Evolutionary conservation across 2,797 vertebrate species (phyloP), one percentile per base, ranked within the genome.

Genomic region (Monodelphis domestica): DNA sequence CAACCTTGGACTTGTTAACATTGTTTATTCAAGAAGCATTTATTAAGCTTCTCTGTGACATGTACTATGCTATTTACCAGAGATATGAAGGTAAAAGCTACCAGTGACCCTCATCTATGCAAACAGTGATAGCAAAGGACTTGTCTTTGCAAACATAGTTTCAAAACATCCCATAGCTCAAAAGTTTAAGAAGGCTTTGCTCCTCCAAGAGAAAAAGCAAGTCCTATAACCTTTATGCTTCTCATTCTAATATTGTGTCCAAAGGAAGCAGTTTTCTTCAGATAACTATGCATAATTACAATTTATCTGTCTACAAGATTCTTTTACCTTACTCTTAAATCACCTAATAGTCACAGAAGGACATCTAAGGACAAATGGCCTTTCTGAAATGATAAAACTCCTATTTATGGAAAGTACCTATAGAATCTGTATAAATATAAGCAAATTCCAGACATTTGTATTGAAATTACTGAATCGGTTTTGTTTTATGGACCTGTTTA

Each of bases 371-470:
- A 57, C 5, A 33, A 53, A 55, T 93, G 26, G 2, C 21, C 70
- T 94, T 95, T 88, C 24, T 94, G 51, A 87, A 51, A 38, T 51
- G 4, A 24, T 29, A n/a, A 28, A 87, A 87, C 17, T n/a, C 33
- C 93, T 95, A 50, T 54, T 94, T 92, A 56, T 89, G 53, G 29
- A 89, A 59, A 50, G 50, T 52, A 29, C 33, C 14, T 54, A 2
- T 53, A 88, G 56, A 88, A 54, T 53, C 24, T 91, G 52, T 89
- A 11, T 91, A 59, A 12, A 59, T 38, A 29, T 93, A 92, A 91
- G 93, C 45, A 88, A 70, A 70, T 87, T 78, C 90, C 17, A 52
- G 53, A 91, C 90, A 52, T 96, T 93, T 78, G 28, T 50, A 52
- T 90, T 89, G 55, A 38, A 78, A n/a, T 51, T 38, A 2, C 53